These are phyloP conservation scores for Plectus sambesii DNA, from an alignment of 1,140 invertebrate species.

Conservation along the genomic window DNA sequence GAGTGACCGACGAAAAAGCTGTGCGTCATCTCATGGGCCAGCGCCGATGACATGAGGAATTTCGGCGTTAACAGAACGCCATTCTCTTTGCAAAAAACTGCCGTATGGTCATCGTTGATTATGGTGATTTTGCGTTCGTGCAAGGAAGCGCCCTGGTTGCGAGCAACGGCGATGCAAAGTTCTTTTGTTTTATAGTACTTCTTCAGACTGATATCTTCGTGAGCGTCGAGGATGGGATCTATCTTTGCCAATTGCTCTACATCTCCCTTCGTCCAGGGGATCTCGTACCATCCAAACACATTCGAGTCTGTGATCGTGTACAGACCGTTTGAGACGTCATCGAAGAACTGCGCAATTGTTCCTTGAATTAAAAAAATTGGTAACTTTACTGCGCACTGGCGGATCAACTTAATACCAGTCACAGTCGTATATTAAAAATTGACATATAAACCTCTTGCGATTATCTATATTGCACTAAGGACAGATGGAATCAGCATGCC, in stretches of 20 bases:
- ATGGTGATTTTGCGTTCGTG: constrained; percentile 38
- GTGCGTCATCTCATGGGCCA: constrained; percentile 44
- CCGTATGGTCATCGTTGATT: constrained; percentile 37
- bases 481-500: too few species aligned
- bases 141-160: constrained; percentile 24
- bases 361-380: constrained; percentile 22
- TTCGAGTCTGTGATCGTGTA: constrained; percentile 38
- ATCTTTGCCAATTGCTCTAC: constrained; percentile 27
- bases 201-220: too few species aligned
- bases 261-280: constrained; percentile 35
- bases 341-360: constrained; percentile 35
- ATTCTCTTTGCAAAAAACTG: constrained; percentile 40
- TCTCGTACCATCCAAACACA: constrained; percentile 36
- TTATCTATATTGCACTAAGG: too few species aligned
- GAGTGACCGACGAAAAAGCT: constrained; percentile 43
- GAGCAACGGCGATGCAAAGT: constrained; percentile 21
- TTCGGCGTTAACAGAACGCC: constrained; percentile 40
- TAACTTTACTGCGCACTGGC: constrained; percentile 7
- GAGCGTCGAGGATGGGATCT: too few species aligned
- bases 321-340: constrained; percentile 34
- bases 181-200: constrained; percentile 19
- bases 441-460: too few species aligned
- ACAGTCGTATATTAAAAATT: constrained; percentile 10
- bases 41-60: constrained; percentile 37
- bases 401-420: constrained; percentile 8